phyloP scores from a whole-genome alignment of 2,888 invertebrate genomes.

The Drepanosiphum platanoidis region DNA sequence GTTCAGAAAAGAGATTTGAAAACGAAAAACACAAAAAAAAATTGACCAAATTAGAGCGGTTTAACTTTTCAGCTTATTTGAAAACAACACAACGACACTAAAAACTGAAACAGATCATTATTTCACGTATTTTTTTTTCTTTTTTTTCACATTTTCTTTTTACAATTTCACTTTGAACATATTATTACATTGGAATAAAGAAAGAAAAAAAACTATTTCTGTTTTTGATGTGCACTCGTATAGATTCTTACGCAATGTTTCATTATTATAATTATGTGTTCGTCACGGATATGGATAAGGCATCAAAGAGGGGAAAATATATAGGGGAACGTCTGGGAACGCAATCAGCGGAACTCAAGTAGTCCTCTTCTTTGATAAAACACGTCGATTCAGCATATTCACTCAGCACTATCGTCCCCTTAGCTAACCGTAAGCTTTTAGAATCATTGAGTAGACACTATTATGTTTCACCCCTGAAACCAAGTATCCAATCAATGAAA shows the following conservation, averaged over 20 bases:
- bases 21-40: too few species aligned
- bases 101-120: too few species aligned
- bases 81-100: too few species aligned
- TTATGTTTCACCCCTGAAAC: constrained; percentile 30
- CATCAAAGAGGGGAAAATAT: constrained; percentile 27
- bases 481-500: constrained; percentile 28
- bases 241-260: constrained; percentile 1
- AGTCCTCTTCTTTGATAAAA: constrained; percentile 45
- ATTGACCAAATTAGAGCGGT: too few species aligned
- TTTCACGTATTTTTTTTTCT: too few species aligned
- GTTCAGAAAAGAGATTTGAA: too few species aligned
- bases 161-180: neutral
- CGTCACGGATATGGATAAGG: neutral
- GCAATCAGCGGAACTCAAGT: constrained; percentile 52
- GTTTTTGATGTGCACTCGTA: neutral
- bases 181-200: neutral
- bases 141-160: too few species aligned
- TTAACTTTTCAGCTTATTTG: too few species aligned
- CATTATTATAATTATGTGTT: constrained; percentile 32
- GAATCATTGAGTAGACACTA: constrained; percentile 31
- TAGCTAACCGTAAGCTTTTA: constrained; percentile 18
- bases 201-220: neutral
- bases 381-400: constrained; percentile 42
- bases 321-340: constrained; percentile 28
- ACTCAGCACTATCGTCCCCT: neutral